Evolutionary conservation across 2,888 invertebrate genomes (phyloP), one percentile per base, ranked within the genome.

Genomic region (Phaonia tiefii): DNA sequence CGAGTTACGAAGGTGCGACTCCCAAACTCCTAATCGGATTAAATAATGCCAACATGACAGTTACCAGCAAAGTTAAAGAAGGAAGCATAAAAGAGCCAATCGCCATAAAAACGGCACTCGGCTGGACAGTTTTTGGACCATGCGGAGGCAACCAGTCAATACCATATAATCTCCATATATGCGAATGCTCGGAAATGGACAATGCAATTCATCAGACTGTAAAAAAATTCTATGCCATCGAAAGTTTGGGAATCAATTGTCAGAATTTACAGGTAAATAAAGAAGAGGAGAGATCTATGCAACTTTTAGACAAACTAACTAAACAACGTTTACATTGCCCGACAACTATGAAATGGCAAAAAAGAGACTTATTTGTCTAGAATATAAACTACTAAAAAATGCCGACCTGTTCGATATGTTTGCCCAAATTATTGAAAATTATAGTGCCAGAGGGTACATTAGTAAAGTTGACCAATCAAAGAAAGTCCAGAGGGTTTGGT

Each of bases 401-500:
- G 2, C 7, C 11, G 44, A 44, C 2, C 44, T 44, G 2, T 11
- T 4, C 2, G 44, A 44, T 8, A 44, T n/a, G 11, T 44, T 44
- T 11, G 3, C 1, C 1, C 25, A 56, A 56, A 56, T 26, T 10
- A 22, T 54, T 10, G 54, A 20, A 3, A 2, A 54, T 5, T 54
- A 17, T 4, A 1, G 22, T 17, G 17, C 4, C 4, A 44, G 11
- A 11, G 13, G 13, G 2, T 44, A n/a, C 13, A 44, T 44, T 13
- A 44, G 44, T 13, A 44, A 44, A n/a, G 11, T 44, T 13, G 4
- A 4, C 11, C 4, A n/a, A n/a, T 44, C 44, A 11, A 44, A 44
- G 20, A 60, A 26, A 37, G 42, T 17, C 51, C 54, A 42, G 51
- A 66, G 51, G 4, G 79, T 65, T 11, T 86, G 86, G 86, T 86